phyloP scores from a whole-genome alignment of 2,888 invertebrate genomes.

The Noctua janthina region DNA sequence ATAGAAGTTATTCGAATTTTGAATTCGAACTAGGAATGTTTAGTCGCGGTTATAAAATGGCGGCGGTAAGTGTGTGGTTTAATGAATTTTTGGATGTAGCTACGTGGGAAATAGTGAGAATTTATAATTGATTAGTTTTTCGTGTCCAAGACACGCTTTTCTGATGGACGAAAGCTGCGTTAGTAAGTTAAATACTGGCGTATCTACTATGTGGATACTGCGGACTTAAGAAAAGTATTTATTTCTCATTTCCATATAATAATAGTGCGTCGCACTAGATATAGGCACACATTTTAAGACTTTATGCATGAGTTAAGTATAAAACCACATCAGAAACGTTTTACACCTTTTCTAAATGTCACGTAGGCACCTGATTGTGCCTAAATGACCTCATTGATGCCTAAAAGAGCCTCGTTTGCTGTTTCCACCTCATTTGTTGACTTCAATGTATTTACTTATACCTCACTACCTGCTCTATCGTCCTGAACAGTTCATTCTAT shows the following conservation, averaged over 20 bases:
- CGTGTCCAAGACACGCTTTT: background rate
- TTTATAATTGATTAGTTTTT: background rate
- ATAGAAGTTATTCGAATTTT: constrained; percentile 36
- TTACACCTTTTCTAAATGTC: constrained; percentile 29
- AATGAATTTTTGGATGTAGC: background rate
- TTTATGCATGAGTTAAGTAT: background rate
- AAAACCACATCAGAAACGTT: background rate
- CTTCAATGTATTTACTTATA: constrained; percentile 56
- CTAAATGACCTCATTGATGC: constrained; percentile 36
- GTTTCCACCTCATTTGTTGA: constrained; percentile 73
- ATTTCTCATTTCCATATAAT: background rate
- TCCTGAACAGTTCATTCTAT: constrained; percentile 24
- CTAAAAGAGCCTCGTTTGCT: constrained; percentile 67
- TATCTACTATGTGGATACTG: background rate
- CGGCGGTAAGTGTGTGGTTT: constrained; percentile 14
- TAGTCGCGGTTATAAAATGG: constrained; percentile 14
- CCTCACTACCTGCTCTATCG: constrained; percentile 36
- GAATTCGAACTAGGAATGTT: constrained; percentile 32
- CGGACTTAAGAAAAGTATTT: background rate
- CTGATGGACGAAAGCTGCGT: background rate
- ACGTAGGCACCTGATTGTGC: constrained; percentile 32
- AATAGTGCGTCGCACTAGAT: background rate
- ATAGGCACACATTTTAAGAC: background rate
- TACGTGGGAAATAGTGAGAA: background rate
- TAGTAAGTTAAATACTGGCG: background rate